phyloP scores from a whole-genome alignment of 1,140 invertebrate species.

The Drosophila prosaltans region DNA sequence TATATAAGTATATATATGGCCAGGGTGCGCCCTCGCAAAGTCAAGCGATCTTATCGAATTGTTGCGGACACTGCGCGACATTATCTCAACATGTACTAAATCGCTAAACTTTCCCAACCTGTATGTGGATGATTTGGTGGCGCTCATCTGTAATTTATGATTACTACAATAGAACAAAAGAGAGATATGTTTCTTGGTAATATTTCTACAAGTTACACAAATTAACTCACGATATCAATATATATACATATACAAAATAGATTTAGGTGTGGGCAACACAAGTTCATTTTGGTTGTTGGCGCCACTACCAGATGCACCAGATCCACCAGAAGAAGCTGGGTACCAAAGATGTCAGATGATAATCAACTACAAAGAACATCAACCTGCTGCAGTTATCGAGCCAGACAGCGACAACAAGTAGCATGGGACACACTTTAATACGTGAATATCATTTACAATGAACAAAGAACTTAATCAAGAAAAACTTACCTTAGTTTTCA shows the following conservation, averaged over 20 bases:
- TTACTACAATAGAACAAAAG: constrained; percentile 10
- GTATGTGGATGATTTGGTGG: constrained; percentile 35
- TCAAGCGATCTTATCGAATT: constrained; percentile 63
- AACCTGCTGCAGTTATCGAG: constrained; percentile 69
- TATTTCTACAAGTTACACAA: constrained; percentile 32
- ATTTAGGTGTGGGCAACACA: background rate
- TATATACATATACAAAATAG: background rate
- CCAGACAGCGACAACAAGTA: constrained; percentile 29
- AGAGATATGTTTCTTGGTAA: constrained; percentile 16
- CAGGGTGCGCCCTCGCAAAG: constrained; percentile 49
- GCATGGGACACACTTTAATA: constrained; percentile 28
- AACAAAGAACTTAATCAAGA: background rate
- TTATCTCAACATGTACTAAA: constrained; percentile 60
- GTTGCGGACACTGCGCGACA: constrained; percentile 58
- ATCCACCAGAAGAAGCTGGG: too few relatives aligned
- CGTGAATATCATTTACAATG: constrained; percentile 56
- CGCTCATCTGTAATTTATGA: constrained; percentile 71
- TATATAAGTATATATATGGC: constrained; percentile 41
- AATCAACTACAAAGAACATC: constrained; percentile 53
- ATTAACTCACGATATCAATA: constrained; percentile 64
- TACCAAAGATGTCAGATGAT: constrained; percentile 52
- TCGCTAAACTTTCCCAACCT: constrained; percentile 6
- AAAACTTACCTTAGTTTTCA: background rate
- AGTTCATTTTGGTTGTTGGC: constrained; percentile 15
- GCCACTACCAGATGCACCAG: constrained; percentile 35